Percentiles rank a stretch among this genome's conserved stretches.
These are phyloP conservation scores for Pseudochaenichthys georgianus DNA, from an alignment of 2,797 vertebrate species.

Conservation along the genomic window DNA sequence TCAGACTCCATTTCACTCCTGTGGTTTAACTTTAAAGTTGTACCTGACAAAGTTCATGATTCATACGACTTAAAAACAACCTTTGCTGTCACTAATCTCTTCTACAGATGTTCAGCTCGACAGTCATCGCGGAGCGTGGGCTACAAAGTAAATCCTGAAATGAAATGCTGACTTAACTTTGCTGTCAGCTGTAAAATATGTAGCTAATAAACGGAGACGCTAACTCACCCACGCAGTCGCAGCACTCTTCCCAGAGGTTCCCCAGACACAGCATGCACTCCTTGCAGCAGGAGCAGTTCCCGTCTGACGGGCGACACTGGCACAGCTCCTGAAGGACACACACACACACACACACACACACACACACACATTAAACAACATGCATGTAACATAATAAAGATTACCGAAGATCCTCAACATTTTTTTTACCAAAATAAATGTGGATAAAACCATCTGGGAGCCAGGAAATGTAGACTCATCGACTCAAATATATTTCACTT, in stretches of 20 bases:
- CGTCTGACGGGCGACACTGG: constrained; percentile 95
- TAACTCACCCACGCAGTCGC: constrained; percentile 97
- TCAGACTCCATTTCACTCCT: neutral
- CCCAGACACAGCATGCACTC: constrained; percentile 98
- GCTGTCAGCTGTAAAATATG: constrained; percentile 25
- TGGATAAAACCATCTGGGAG: too few relatives aligned
- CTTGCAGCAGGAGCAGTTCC: constrained; percentile 98
- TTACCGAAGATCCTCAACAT: neutral
- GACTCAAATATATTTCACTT: too few relatives aligned
- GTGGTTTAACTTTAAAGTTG: neutral
- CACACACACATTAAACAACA: constrained; percentile 8
- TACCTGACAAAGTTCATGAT: neutral
- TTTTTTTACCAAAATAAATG: neutral
- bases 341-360: constrained; percentile 32
- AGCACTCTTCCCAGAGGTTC: constrained; percentile 98
- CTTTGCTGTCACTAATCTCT: constrained; percentile 11
- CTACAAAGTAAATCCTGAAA: neutral
- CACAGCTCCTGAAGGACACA: constrained; percentile 91
- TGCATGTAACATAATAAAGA: neutral
- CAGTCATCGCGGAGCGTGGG: neutral
- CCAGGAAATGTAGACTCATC: neutral
- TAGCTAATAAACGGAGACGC: neutral
- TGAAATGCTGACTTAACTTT: constrained; percentile 16
- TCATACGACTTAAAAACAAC: neutral
- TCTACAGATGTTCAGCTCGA: constrained; percentile 1